These are phyloP conservation scores for Corythoichthys intestinalis DNA, from an alignment of 2,113 vertebrate genomes.

Conservation along the genomic window DNA sequence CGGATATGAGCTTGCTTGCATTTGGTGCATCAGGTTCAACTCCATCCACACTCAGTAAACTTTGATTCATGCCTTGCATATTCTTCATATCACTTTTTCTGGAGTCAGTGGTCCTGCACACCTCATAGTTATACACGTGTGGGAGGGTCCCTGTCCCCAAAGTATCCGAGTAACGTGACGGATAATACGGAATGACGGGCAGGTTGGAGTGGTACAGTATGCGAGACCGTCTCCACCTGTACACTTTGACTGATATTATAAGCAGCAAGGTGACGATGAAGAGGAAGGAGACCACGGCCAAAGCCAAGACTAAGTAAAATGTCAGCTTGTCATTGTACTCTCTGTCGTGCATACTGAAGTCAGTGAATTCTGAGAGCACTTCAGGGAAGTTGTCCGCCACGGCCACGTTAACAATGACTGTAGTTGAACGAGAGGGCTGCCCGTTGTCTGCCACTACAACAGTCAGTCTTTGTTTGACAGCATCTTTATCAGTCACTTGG, in stretches of 20 bases:
- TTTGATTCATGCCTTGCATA: constrained; percentile 37
- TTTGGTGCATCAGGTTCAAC: background rate
- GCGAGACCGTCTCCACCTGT: no score
- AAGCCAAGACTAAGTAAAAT: no score
- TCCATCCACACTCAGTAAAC: constrained; percentile 6
- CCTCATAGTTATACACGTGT: no score
- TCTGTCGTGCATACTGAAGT: background rate
- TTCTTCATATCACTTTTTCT: background rate
- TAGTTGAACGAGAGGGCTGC: constrained; percentile 1
- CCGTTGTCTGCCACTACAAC: background rate
- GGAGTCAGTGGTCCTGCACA: no score
- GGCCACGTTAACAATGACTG: background rate
- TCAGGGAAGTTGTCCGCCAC: background rate
- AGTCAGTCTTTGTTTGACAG: background rate
- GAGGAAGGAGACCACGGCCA: no score
- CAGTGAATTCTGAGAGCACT: constrained; percentile 2
- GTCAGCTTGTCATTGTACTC: no score
- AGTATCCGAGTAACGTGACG: no score
- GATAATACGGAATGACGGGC: no score
- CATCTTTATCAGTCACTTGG: background rate
- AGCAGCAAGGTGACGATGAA: no score
- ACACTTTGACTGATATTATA: no score
- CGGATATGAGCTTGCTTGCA: background rate
- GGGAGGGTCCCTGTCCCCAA: no score
- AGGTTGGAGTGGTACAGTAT: no score